Evolutionary conservation across 2,797 vertebrate genomes (phyloP), one percentile per base, ranked within the genome.

Genomic region (Sphaeramia orbicularis): DNA sequence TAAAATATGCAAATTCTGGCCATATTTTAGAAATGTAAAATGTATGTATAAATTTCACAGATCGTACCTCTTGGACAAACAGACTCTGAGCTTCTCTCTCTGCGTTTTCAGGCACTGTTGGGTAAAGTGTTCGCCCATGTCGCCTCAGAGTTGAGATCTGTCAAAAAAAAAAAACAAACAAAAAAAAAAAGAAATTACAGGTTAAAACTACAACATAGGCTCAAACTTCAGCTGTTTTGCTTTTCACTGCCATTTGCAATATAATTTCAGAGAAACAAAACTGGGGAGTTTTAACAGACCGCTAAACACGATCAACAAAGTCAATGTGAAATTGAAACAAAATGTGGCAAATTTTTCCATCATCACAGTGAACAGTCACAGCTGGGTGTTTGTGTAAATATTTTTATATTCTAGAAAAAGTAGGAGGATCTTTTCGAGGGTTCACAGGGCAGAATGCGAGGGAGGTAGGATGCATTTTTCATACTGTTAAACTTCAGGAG

Each of bases 21-120:
- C 27, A 30, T 30, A 3, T 30, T 30, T 30, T 30, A 30, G 3
- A 3, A 30, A 30, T 30, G 3, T 30, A 30, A 30, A 30, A 30
- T 30, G 27, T 7, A n/a, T n/a, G 8, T 4, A 35, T 36, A 15
- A 38, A 7, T 60, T 27, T 41, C 16, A 50, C 13, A 21, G 36
- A 15, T 44, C 75, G 89, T 92, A 99, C 98, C 96, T 99, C 98
- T 66, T 95, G 97, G 52, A 99, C 97, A 81, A 99, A 98, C 49
- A 99, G 91, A 83, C 95, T 98, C 70, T 97, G 95, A 5, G 97
- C 97, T 49, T 96, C 96, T 77, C 94, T 94, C 78, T 95, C 95
- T 10, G 98, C 97, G 0, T 96, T 96, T 47, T 92, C 93, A 72
- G 98, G 97, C 83, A 99, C 94, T 0, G 97, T 97, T 21, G 96